phyloP scores from a whole-genome alignment of 1,140 invertebrate genomes.

The Pemphigus obesinymphae region DNA sequence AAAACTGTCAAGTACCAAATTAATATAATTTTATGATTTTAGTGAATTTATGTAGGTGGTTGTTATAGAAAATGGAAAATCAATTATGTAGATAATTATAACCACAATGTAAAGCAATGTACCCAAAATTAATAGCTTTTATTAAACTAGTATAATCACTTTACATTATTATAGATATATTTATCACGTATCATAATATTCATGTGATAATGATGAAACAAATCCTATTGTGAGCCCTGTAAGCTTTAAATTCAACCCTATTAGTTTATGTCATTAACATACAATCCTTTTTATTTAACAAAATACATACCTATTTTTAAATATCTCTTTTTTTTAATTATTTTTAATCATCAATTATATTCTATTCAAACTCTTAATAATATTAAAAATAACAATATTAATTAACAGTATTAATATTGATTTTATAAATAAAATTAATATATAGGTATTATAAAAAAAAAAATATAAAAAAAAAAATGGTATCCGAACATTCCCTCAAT shows the following conservation, averaged over 20 bases:
- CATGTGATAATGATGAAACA: background rate
- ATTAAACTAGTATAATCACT: background rate
- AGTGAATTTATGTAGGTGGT: background rate
- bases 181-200: background rate
- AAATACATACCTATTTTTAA: no score
- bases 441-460: no score
- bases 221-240: background rate
- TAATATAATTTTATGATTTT: background rate
- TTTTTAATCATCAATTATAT: no score
- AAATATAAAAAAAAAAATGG: no score
- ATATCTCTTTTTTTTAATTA: no score
- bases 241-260: background rate
- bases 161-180: background rate
- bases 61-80: background rate
- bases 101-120: background rate
- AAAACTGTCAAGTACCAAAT: conserved; percentile 13
- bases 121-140: background rate
- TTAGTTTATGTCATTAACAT: background rate
- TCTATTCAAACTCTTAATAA: no score
- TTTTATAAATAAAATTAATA: no score
- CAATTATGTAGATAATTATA: conserved; percentile 15
- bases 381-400: no score
- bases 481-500: no score
- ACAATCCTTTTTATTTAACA: background rate
- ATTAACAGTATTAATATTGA: no score